phyloP scores from a whole-genome alignment of 2,797 vertebrate species.

The Acanthis flammea region DNA sequence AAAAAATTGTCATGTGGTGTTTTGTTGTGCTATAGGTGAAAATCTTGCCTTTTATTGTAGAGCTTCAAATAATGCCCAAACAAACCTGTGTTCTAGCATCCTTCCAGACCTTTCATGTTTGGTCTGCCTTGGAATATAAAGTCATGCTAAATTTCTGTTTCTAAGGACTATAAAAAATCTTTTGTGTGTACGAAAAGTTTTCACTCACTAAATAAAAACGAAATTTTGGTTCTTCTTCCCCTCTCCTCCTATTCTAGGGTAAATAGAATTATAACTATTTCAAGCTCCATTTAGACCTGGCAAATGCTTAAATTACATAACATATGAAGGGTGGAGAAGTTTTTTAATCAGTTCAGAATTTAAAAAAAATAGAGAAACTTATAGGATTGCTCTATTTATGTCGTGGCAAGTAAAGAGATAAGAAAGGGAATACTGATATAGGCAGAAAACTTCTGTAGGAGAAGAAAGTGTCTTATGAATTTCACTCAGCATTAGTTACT shows the following conservation, averaged over 20 bases:
- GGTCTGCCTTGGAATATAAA: neutral
- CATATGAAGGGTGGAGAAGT: neutral
- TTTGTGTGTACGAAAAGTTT: neutral
- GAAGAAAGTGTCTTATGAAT: neutral
- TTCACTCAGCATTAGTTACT: neutral
- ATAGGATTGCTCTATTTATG: neutral
- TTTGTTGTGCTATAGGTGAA: neutral
- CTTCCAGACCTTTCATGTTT: neutral
- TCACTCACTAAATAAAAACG: neutral
- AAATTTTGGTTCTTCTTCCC: neutral
- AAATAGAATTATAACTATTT: neutral
- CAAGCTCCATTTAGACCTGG: neutral
- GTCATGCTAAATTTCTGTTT: neutral
- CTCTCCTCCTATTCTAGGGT: neutral
- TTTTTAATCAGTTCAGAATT: neutral
- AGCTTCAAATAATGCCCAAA: neutral
- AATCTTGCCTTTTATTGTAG: neutral
- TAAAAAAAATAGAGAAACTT: neutral
- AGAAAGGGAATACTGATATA: neutral
- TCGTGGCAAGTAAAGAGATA: neutral
- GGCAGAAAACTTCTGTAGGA: neutral
- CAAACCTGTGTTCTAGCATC: neutral
- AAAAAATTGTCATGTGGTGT: accelerated
- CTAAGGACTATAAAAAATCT: neutral
- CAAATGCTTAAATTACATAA: neutral